A percentile compares a stretch with the other conserved stretches of the same genome.
phyloP scores from a whole-genome alignment of 2,797 vertebrate species.

The Brachyrhaphis roseni region DNA sequence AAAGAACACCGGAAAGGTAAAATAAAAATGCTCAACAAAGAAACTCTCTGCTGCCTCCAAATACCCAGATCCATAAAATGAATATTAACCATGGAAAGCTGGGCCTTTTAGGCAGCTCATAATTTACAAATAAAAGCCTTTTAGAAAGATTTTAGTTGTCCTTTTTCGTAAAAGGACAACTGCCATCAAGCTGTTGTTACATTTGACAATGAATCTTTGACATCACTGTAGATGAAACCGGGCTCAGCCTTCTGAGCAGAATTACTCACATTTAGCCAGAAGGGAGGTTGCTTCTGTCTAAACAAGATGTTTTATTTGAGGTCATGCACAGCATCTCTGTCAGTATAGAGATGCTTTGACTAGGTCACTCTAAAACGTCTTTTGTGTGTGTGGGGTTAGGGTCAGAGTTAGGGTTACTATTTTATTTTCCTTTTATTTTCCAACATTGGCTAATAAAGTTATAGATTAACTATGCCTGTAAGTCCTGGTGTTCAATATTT shows the following conservation, averaged over 20 bases:
- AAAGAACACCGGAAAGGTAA: background rate
- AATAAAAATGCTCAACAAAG: background rate
- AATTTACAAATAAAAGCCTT: background rate
- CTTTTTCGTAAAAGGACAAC: background rate
- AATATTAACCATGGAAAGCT: background rate
- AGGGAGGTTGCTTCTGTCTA: background rate
- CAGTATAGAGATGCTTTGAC: background rate
- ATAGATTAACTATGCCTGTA: background rate
- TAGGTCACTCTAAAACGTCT: background rate
- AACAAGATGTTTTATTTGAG: background rate
- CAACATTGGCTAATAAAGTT: background rate
- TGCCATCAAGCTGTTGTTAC: background rate
- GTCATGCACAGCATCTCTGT: background rate
- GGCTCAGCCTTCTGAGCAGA: background rate
- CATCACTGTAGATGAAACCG: background rate
- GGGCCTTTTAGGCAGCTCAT: background rate
- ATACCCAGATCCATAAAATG: background rate
- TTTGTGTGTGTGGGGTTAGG: background rate
- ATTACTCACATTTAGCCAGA: background rate
- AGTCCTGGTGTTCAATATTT: background rate
- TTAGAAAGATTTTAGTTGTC: background rate
- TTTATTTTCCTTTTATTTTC: background rate
- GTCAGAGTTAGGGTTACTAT: too few relatives aligned
- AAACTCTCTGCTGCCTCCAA: background rate
- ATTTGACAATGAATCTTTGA: background rate